Conservation (phyloP, 2,888 invertebrate species). For the Timandra comae region DNA sequence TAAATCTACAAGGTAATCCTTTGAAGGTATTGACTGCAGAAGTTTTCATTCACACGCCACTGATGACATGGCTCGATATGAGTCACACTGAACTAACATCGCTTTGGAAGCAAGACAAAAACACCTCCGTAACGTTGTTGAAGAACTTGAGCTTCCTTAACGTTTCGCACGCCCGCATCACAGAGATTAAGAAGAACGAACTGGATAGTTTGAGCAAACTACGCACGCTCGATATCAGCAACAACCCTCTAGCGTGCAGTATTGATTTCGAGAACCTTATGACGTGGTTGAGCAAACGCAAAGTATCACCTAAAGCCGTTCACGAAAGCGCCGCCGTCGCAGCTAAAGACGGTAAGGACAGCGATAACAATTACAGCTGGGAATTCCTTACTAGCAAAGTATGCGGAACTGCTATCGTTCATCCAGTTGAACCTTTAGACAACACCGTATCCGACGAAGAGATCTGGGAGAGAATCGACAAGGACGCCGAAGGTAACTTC, state of each 20-base stretch:
- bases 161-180: conserved; percentile 78
- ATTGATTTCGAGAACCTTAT: conserved; percentile 81
- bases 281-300: conserved; percentile 77
- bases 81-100: conserved; percentile 82
- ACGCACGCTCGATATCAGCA: conserved; percentile 77
- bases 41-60: conserved; percentile 79
- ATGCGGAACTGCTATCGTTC: conserved; percentile 50
- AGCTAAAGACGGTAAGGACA: conserved; percentile 51
- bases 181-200: conserved; percentile 75
- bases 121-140: conserved; percentile 59
- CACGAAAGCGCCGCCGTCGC: conserved; percentile 57
- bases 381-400: conserved; percentile 64
- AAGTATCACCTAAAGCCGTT: conserved; percentile 72
- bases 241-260: conserved; percentile 82
- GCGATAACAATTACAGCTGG: conserved; percentile 61
- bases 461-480: conserved; percentile 67
- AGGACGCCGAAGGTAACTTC: conserved; percentile 54
- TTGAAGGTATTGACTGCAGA: conserved; percentile 80
- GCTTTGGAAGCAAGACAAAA: conserved; percentile 78
- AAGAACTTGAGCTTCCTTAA: conserved; percentile 76
- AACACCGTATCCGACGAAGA: conserved; percentile 58
- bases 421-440: conserved; percentile 50
- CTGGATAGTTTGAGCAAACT: conserved; percentile 76
- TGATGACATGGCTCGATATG: conserved; percentile 81
- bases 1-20: conserved; percentile 85